Evolutionary conservation across 1,140 invertebrate species (phyloP).

Genomic region (Lepidurus packardi): DNA sequence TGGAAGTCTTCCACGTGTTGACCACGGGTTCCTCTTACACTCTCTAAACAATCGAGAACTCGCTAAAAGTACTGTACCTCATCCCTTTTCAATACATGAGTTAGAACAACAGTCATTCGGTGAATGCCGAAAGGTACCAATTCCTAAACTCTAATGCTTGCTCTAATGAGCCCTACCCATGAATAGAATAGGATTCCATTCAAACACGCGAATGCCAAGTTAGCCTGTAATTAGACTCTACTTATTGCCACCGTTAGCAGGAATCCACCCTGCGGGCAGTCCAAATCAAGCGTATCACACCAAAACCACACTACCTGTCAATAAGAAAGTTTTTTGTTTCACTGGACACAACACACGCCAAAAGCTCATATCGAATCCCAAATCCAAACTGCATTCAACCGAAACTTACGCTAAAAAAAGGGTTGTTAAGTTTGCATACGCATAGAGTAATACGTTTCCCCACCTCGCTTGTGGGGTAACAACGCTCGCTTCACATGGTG

Average conservation of each 20-base stretch:
- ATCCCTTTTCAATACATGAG: too few species aligned
- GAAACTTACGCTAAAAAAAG: not conserved
- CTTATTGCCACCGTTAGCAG: not conserved
- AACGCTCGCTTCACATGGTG: not conserved
- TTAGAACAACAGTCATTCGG: not conserved
- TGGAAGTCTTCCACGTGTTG: slow-evolving; percentile 17
- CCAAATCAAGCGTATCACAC: slow-evolving; percentile 4
- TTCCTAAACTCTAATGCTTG: not conserved
- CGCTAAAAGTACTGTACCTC: not conserved
- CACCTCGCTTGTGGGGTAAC: not conserved
- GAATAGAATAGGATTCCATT: not conserved
- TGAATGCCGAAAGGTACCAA: not conserved
- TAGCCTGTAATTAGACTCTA: not conserved
- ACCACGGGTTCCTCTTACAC: not conserved
- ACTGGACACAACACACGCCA: not conserved
- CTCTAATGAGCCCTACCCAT: not conserved
- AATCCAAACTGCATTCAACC: not conserved
- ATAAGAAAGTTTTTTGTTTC: not conserved
- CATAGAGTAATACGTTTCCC: too few species aligned
- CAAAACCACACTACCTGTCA: slow-evolving; percentile 1
- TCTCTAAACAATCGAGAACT: not conserved
- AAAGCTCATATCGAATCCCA: not conserved
- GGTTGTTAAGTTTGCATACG: not conserved
- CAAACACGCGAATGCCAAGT: not conserved
- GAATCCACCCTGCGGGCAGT: not conserved